Conservation (phyloP, 2,888 invertebrate species). For the Tholera decimalis region DNA sequence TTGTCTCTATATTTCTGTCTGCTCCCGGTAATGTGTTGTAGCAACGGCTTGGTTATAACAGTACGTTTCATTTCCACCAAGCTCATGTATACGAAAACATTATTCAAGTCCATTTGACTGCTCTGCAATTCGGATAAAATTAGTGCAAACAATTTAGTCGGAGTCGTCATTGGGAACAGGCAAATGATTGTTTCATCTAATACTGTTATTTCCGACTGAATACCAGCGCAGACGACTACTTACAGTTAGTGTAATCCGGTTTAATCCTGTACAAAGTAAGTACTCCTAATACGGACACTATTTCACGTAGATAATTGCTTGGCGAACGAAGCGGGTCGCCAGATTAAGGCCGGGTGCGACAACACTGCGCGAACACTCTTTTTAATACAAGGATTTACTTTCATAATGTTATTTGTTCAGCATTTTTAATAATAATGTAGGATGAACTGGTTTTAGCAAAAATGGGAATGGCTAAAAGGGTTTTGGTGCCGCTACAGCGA, state of each 20-base stretch:
- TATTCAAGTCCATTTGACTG: slow-evolving; percentile 53
- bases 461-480: slow-evolving; percentile 26
- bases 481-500: background rate
- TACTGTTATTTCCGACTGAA: slow-evolving; percentile 74
- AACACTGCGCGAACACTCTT: slow-evolving; percentile 72
- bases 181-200: slow-evolving; percentile 66
- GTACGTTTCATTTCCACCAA: slow-evolving; percentile 52
- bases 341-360: slow-evolving; percentile 78
- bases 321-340: slow-evolving; percentile 76
- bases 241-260: slow-evolving; percentile 84
- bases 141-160: slow-evolving; percentile 58
- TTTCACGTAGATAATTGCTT: slow-evolving; percentile 89
- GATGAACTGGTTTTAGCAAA: slow-evolving; percentile 38
- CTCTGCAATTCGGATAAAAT: slow-evolving; percentile 57
- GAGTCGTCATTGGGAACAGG: slow-evolving; percentile 40
- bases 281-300: slow-evolving; percentile 86
- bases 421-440: slow-evolving; percentile 58
- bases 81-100: slow-evolving; percentile 45
- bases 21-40: slow-evolving; percentile 23
- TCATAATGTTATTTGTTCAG: slow-evolving; percentile 60
- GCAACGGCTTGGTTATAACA: slow-evolving; percentile 38
- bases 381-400: slow-evolving; percentile 69
- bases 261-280: slow-evolving; percentile 87
- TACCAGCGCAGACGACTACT: slow-evolving; percentile 78
- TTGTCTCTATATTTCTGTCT: slow-evolving; percentile 43